Base-by-base conservation (phyloP, 1,140 invertebrate species). In the Galendromus occidentalis region DNA sequence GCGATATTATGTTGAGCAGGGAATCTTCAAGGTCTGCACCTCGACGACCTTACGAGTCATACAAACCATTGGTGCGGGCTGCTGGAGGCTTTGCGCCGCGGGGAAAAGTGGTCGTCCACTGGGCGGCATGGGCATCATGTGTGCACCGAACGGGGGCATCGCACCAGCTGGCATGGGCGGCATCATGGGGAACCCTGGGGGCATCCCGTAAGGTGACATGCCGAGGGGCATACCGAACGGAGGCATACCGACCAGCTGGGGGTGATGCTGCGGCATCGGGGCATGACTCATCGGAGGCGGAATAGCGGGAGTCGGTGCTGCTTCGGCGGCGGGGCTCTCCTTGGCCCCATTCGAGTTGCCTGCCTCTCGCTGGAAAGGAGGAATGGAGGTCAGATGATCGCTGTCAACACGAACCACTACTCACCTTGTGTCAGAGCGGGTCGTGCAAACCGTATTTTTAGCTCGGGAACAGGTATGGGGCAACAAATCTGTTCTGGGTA, bases 41-140 rank as follows among this genome's bases (percentile, higher is more conserved):
- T n/a, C n/a, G 14, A n/a, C n/a, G n/a, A 12, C 42, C n/a, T 44
- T 12, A n/a, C n/a, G 42, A 12, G 12, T 14, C 42, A 44, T 44
- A 47, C 28, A 6, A 4, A 47, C 28, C 28, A 22, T 47, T 14
- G 18, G 7, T 4, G 17, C 45, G 14, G 18, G 51, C 14, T 14
- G 51, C 33, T 59, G 51, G 80, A 41, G 81, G 79, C 73, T 83
- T 82, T 69, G 83, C 1, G 79, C 79, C 30, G 77, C 76, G 17
- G 75, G 73, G 51, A 59, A 59, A 14, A 59, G 22, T 18, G 51
- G 51, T 59, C 51, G 51, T 4, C 25, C 51, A 25, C 17, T 33
- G 14, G 51, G 51, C 1, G 51, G 51, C 33, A 59, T 33, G 51
- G 51, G 25, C 22, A 59, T n/a, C 51, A 59, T 59, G 51, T 12